Evolutionary conservation across 2,113 vertebrate genomes (phyloP).

Genomic region (Gulo gulo): DNA sequence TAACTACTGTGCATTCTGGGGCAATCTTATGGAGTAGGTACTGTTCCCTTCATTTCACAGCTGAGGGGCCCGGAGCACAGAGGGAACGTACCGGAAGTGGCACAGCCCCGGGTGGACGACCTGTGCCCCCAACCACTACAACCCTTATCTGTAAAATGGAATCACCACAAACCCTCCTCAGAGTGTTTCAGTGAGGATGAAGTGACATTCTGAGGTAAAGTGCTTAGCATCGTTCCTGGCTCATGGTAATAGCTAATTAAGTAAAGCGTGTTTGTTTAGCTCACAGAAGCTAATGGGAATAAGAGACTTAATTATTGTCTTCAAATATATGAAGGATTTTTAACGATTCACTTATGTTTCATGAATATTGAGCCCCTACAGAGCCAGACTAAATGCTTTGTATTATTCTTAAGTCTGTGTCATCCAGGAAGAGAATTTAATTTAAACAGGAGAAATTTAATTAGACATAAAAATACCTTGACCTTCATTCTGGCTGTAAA

Average conservation of each 20-base stretch:
- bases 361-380: slow-evolving; percentile 24
- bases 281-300: slow-evolving; percentile 38
- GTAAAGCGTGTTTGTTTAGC: slow-evolving; percentile 59
- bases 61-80: background rate
- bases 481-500: slow-evolving; percentile 47
- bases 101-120: background rate
- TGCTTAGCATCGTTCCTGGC: background rate
- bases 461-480: slow-evolving; percentile 61
- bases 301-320: slow-evolving; percentile 55
- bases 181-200: background rate
- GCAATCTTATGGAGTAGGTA: background rate
- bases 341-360: slow-evolving; percentile 57
- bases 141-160: background rate
- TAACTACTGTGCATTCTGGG: background rate
- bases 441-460: slow-evolving; percentile 63
- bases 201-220: background rate
- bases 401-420: slow-evolving; percentile 52
- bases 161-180: background rate
- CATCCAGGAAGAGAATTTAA: slow-evolving; percentile 60
- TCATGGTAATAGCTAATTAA: slow-evolving; percentile 26
- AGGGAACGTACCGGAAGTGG: background rate
- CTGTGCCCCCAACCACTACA: background rate
- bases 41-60: background rate
- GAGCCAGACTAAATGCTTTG: slow-evolving; percentile 46
- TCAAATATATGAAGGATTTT: slow-evolving; percentile 44